Percentiles rank a stretch among this genome's conserved stretches.
Evolutionary conservation across 2,888 invertebrate genomes (phyloP).

Genomic region (Pogonocherus hispidulus): DNA sequence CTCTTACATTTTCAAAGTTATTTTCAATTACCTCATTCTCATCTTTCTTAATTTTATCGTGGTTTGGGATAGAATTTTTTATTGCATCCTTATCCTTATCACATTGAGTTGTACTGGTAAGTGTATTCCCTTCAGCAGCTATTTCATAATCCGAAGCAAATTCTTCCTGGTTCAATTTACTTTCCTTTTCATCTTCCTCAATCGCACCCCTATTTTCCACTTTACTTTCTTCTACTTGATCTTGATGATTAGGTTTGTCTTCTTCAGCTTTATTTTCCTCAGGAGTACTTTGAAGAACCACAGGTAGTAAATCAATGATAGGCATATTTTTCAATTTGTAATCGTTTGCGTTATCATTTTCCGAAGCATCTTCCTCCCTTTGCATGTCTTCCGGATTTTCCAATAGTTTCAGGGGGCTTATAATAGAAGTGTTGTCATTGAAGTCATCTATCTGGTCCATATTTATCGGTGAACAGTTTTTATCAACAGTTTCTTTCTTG

Average conservation of each 20-base stretch:
- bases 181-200: too few species aligned
- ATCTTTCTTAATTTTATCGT: too few species aligned
- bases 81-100: slow-evolving; percentile 26
- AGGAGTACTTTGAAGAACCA: slow-evolving; percentile 17
- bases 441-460: slow-evolving; percentile 47
- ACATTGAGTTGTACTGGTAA: too few species aligned
- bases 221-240: slow-evolving; percentile 13
- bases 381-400: slow-evolving; percentile 32
- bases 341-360: slow-evolving; percentile 11
- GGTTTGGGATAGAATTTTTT: background rate
- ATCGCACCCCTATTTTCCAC: too few species aligned
- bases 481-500: slow-evolving; percentile 53
- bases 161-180: too few species aligned
- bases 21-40: too few species aligned
- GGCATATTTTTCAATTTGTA: slow-evolving; percentile 32
- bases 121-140: too few species aligned
- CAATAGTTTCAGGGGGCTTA: slow-evolving; percentile 28
- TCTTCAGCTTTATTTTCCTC: slow-evolving; percentile 20
- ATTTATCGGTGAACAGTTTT: slow-evolving; percentile 58
- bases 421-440: slow-evolving; percentile 21
- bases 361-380: background rate
- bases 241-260: slow-evolving; percentile 6
- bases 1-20: background rate
- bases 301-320: slow-evolving; percentile 27
- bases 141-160: too few species aligned